Percentiles rank a stretch among this genome's conserved stretches.
phyloP scores from a whole-genome alignment of 2,797 vertebrate species.

The Rhinella marina region DNA sequence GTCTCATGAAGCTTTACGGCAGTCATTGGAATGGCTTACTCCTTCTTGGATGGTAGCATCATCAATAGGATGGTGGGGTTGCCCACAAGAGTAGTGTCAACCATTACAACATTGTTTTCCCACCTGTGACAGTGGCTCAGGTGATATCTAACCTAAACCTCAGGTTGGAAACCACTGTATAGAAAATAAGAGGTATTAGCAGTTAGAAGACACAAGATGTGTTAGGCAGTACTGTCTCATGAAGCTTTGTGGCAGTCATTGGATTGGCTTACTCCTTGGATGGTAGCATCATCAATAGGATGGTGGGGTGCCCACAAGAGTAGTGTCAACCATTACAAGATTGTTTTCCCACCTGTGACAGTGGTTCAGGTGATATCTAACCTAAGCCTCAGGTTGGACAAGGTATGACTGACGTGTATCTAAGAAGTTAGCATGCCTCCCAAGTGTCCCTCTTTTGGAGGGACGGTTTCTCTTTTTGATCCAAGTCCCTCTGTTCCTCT shows the following conservation, averaged over 20 bases:
- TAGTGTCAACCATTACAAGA: not conserved
- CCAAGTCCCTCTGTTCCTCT: too few relatives aligned
- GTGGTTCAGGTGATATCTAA: too few relatives aligned
- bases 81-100: not conserved
- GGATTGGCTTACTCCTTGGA: not conserved
- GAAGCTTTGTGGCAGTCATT: not conserved
- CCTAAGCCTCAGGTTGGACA: not conserved
- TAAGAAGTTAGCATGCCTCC: not conserved
- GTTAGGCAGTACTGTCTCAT: not conserved
- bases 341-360: not conserved
- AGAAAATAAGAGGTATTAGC: too few relatives aligned
- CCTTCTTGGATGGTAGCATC: not conserved
- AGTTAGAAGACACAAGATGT: not conserved
- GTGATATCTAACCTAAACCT: not conserved
- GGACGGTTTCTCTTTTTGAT: too few relatives aligned
- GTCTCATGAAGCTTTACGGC: not conserved
- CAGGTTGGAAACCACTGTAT: not conserved
- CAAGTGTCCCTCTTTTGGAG: too few relatives aligned
- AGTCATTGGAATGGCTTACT: not conserved
- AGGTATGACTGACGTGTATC: not conserved
- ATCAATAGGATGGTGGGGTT: not conserved
- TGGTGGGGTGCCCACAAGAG: not conserved
- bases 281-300: not conserved
- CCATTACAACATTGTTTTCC: not conserved
- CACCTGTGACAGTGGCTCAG: not conserved